phyloP scores from a whole-genome alignment of 2,888 invertebrate species.

The Coelopa pilipes region DNA sequence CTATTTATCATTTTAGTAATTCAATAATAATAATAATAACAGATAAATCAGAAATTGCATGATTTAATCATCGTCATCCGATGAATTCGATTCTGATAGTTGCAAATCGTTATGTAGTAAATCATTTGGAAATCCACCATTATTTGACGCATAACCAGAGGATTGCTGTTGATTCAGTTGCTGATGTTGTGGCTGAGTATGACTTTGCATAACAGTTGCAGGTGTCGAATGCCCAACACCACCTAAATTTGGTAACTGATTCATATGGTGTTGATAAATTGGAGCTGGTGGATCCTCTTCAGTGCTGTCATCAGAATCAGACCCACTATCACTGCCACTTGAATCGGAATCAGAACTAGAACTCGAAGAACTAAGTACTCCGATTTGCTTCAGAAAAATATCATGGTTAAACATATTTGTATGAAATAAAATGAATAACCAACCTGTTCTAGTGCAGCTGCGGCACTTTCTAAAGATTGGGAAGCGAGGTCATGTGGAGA shows the following conservation, averaged over 20 bases:
- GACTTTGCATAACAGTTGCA: too few species aligned
- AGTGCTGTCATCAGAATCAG: slow-evolving; percentile 65
- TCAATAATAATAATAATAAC: slow-evolving; percentile 38
- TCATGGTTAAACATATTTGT: neutral
- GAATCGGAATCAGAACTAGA: slow-evolving; percentile 65
- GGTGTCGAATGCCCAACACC: slow-evolving; percentile 45
- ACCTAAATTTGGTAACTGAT: slow-evolving; percentile 59
- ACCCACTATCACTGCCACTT: slow-evolving; percentile 65
- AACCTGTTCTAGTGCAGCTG: slow-evolving; percentile 62
- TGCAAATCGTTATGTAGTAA: slow-evolving; percentile 86
- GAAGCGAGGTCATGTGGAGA: slow-evolving; percentile 52
- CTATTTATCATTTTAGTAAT: slow-evolving; percentile 8
- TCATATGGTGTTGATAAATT: slow-evolving; percentile 48
- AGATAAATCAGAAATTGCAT: slow-evolving; percentile 12
- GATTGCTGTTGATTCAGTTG: slow-evolving; percentile 45
- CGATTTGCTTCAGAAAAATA: slow-evolving; percentile 59
- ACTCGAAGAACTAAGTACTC: slow-evolving; percentile 63
- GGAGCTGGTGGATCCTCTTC: slow-evolving; percentile 53
- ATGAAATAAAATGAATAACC: neutral
- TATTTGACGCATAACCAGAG: slow-evolving; percentile 59
- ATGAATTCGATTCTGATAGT: slow-evolving; percentile 86
- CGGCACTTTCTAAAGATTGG: slow-evolving; percentile 60
- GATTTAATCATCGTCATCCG: slow-evolving; percentile 70
- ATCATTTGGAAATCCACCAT: slow-evolving; percentile 58
- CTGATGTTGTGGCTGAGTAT: too few species aligned